Base-by-base conservation (phyloP, 2,888 invertebrate genomes). In the Eupsilia transversa region DNA sequence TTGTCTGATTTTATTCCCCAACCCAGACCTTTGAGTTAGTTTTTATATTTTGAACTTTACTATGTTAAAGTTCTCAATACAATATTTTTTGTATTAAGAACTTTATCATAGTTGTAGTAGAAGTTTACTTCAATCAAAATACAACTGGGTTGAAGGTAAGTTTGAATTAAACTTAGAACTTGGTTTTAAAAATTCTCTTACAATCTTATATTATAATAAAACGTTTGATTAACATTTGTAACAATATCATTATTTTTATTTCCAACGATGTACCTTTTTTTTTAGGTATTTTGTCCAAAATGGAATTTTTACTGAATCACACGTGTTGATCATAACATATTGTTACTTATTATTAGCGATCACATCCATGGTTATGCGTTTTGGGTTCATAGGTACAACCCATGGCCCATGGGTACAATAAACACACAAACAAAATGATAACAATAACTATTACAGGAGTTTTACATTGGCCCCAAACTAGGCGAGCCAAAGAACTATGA, bases 161-260 rank as follows among this genome's bases (percentile, higher is more conserved):
- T 20, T 63, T 27, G 27, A 30, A 41, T 12, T 63, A 14, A 41
- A 41, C 7, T 63, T 27, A 20, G 38, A 27, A 63, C 27, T 41
- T 3, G 23, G 14, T n/a, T 23, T 59, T 46, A 30, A 46, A 46
- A 46, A 46, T 64, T 64, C 2, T 46, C n/a, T n/a, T n/a, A n/a
- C n/a, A n/a, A n/a, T n/a, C n/a, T n/a, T n/a, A n/a, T 23, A 46
- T 46, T n/a, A 3, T n/a, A 65, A 49, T 65, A 46, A 64, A 64
- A 64, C 23, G 7, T 10, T 35, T 59, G 14, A 27, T 20, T 38
- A 20, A 17, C 38, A n/a, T 33, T 60, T 63, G 12, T 41, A 41
- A 30, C 14, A 63, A 20, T n/a, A 14, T 17, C 10, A 17, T 23
- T 33, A 33, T n/a, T 46, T 64, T 64, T 49, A 64, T 33, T 64